Evolutionary conservation across 2,888 invertebrate species (phyloP).

Genomic region (Fragum fragum): DNA sequence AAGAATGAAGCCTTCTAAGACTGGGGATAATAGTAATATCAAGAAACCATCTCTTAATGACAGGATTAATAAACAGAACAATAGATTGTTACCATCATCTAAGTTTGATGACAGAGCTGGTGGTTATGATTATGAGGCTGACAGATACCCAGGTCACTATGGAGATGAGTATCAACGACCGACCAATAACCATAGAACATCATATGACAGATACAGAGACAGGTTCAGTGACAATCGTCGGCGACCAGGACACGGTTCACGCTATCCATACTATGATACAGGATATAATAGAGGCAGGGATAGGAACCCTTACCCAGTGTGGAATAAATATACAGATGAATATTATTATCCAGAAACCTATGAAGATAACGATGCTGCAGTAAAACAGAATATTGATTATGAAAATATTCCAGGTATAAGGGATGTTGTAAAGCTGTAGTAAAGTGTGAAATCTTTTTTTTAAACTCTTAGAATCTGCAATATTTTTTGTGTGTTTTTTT

Average conservation of each 20-base stretch:
- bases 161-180: constrained; percentile 39
- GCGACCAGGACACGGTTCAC: constrained; percentile 52
- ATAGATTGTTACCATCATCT: background rate
- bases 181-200: constrained; percentile 42
- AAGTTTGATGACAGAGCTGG: constrained; percentile 12
- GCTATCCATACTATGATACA: constrained; percentile 64
- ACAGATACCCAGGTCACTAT: constrained; percentile 27
- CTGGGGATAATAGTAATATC: background rate
- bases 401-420: constrained; percentile 42
- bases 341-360: constrained; percentile 60
- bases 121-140: constrained; percentile 22
- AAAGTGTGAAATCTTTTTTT: background rate
- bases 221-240: constrained; percentile 37
- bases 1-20: background rate
- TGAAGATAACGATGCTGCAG: constrained; percentile 24
- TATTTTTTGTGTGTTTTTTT: background rate
- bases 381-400: constrained; percentile 34
- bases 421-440: constrained; percentile 28
- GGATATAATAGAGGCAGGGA: constrained; percentile 47
- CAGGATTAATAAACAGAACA: background rate
- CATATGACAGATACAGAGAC: constrained; percentile 49
- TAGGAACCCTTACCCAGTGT: constrained; percentile 57
- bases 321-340: constrained; percentile 61
- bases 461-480: background rate
- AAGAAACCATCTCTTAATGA: constrained; percentile 6